These are phyloP conservation scores for Drosophila pandora DNA, from an alignment of 1,140 invertebrate species.

Conservation along the genomic window DNA sequence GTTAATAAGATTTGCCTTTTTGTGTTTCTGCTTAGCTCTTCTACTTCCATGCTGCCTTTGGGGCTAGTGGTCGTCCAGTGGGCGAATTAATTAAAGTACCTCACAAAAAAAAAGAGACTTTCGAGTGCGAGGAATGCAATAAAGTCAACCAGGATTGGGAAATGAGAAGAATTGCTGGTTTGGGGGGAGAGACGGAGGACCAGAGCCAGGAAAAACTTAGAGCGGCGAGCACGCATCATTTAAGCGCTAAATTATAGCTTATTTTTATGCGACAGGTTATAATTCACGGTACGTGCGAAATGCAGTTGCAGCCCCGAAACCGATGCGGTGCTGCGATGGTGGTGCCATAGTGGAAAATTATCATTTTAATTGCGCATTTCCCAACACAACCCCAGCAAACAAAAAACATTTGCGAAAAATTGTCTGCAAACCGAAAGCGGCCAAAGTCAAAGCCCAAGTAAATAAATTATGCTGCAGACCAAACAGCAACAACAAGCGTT, in stretches of 20 bases:
- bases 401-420: constrained; percentile 10
- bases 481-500: constrained; percentile 50
- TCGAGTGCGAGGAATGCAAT: constrained; percentile 73
- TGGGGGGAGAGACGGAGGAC: background rate
- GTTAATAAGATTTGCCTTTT: constrained; percentile 77
- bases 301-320: constrained; percentile 52
- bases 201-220: constrained; percentile 2
- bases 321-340: background rate
- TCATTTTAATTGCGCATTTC: constrained; percentile 77
- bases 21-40: constrained; percentile 41
- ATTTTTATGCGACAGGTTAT: constrained; percentile 78
- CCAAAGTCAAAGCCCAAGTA: constrained; percentile 58
- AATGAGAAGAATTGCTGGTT: constrained; percentile 1
- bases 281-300: constrained; percentile 75
- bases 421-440: constrained; percentile 16
- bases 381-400: constrained; percentile 22
- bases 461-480: constrained; percentile 70
- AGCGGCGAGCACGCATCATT: constrained; percentile 65
- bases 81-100: constrained; percentile 75
- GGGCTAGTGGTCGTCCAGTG: constrained; percentile 20
- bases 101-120: constrained; percentile 55
- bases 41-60: background rate
- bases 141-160: constrained; percentile 40
- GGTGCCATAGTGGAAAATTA: constrained; percentile 62
- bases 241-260: constrained; percentile 77